Evolutionary conservation across 2,113 vertebrate species (phyloP), one percentile per base, ranked within the genome.

Genomic region (Lophotis ruficrista): DNA sequence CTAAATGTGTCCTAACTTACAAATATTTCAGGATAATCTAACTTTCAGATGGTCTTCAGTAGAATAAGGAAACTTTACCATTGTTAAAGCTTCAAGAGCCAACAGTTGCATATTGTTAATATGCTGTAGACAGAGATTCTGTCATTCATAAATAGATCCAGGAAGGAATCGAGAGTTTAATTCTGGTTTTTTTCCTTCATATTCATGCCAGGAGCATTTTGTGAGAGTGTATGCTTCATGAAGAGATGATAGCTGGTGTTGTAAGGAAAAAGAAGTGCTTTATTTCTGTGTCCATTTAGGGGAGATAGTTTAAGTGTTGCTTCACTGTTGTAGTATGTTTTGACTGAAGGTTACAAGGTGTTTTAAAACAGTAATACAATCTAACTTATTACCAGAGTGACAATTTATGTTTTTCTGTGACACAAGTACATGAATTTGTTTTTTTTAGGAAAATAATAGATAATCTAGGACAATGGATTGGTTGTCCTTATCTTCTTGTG

Each of bases 211-310:
- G 35, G 27, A 78, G 14, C 15, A 23, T 84, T 82, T 58, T 95
- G 19, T 82, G 23, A 43, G 37, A 73, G 56, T 0, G 0, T 69
- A 30, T 45, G 9, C 7, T 65, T 90, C 1, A 3, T 0, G 4
- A n/a, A 65, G 37, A 70, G 12, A 7, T 38, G 12, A 38, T 87
- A 51, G 14, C 33, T 89, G 13, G 30, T 78, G 30, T 77, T 87
- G 6, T 41, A 56, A 75, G 28, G 28, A 43, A 22, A 37, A 90
- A 83, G 3, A 61, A n/a, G 19, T 50, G 6, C 4, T 94, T 56
- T 56, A 38, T 82, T 65, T 82, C 30, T 53, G 4, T 45, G 14
- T 58, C 21, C 43, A 6, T 33, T 51, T 33, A 61, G 25, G 30
- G 12, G 11, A 65, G 53, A 50, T 48, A 60, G 21, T 72, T 86